Conservation (phyloP, 2,797 vertebrate genomes). For the Prunella strophiata region DNA sequence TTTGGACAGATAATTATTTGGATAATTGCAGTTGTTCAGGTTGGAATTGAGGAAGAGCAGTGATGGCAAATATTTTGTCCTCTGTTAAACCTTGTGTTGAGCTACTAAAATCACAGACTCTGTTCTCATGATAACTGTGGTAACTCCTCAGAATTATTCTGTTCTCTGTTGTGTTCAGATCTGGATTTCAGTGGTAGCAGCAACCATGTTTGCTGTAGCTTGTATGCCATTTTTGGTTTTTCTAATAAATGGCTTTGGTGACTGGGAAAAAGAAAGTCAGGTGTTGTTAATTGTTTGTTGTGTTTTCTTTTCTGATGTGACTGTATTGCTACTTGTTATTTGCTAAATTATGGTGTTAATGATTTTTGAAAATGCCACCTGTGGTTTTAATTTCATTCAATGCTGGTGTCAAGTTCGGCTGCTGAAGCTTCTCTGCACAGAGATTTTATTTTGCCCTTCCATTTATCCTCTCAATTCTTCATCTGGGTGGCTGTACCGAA, state of each 20-base stretch:
- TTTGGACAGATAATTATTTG: background rate
- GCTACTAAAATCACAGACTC: background rate
- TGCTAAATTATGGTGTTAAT: background rate
- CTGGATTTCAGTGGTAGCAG: background rate
- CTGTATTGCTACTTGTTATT: background rate
- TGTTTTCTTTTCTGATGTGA: background rate
- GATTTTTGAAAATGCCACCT: constrained; percentile 1
- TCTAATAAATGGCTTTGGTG: background rate
- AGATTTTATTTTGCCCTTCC: background rate
- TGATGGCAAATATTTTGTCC: background rate
- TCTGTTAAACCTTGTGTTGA: background rate
- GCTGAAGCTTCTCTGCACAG: background rate
- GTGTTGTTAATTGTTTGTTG: background rate
- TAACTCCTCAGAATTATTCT: background rate
- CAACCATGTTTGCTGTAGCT: background rate
- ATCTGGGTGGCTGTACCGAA: background rate
- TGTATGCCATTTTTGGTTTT: background rate
- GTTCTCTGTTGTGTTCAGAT: background rate
- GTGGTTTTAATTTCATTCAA: background rate
- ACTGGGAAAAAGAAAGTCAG: background rate
- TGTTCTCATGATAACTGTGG: background rate
- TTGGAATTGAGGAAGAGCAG: background rate
- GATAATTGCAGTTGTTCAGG: background rate
- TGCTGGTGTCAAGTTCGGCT: background rate
- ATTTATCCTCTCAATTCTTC: background rate